These are phyloP conservation scores for Laspeyria flexula DNA, from an alignment of 2,888 invertebrate genomes.

Conservation along the genomic window DNA sequence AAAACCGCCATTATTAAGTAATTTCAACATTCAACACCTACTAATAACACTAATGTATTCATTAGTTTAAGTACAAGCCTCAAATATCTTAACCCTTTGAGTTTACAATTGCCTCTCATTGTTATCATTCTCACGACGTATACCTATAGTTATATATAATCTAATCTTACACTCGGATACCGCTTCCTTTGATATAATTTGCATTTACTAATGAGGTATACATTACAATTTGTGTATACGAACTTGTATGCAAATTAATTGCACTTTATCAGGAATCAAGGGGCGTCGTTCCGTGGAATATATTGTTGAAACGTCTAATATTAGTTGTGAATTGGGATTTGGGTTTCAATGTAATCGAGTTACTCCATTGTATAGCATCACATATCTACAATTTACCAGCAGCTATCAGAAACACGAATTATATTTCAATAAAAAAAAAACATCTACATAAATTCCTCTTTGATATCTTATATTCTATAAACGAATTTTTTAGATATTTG, in stretches of 20 bases:
- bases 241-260: conserved; percentile 42
- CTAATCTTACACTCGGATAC: conserved; percentile 28
- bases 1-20: too few species aligned
- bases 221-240: conserved; percentile 4
- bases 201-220: conserved; percentile 54
- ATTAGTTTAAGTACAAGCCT: too few species aligned
- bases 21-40: too few species aligned
- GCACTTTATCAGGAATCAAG: conserved; percentile 41
- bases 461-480: too few species aligned
- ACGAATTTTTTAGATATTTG: too few species aligned
- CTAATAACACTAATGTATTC: too few species aligned
- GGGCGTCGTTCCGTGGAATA: conserved; percentile 4
- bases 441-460: too few species aligned
- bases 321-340: conserved; percentile 12
- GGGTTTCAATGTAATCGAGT: conserved; percentile 11
- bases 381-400: too few species aligned
- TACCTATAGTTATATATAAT: neutral
- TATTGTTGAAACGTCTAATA: conserved; percentile 4
- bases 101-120: neutral
- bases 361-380: too few species aligned
- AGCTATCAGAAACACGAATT: too few species aligned
- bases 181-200: conserved; percentile 61
- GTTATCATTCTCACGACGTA: neutral
- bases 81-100: neutral
- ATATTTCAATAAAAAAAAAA: too few species aligned